These are phyloP conservation scores for Cephalopholis sonnerati DNA, from an alignment of 2,113 vertebrate species.

Conservation along the genomic window DNA sequence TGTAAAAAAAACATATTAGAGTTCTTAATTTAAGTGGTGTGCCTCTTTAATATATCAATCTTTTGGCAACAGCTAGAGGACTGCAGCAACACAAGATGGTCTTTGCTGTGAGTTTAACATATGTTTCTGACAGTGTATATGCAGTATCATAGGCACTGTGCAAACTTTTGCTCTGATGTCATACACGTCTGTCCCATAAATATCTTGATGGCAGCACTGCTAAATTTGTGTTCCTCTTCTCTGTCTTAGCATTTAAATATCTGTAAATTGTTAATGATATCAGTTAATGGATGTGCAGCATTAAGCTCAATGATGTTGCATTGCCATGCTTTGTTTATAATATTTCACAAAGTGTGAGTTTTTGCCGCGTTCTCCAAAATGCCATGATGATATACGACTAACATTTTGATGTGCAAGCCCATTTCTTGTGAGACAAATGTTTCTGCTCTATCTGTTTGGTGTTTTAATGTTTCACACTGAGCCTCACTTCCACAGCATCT, in stretches of 20 bases:
- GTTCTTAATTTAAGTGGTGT: too few species aligned
- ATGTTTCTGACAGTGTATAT: neutral
- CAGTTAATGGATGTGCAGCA: neutral
- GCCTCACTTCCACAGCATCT: neutral
- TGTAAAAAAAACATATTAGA: too few species aligned
- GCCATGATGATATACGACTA: conserved; percentile 14
- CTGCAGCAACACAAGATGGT: neutral
- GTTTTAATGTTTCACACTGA: conserved; percentile 28
- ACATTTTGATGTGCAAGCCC: conserved; percentile 20
- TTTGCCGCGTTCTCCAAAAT: conserved; percentile 7
- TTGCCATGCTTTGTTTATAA: conserved; percentile 1
- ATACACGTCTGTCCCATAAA: neutral
- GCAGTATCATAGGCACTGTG: neutral
- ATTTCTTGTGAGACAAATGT: conserved; percentile 10
- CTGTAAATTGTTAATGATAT: neutral
- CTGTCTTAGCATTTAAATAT: neutral
- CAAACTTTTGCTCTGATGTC: neutral
- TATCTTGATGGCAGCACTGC: neutral
- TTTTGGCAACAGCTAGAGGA: neutral
- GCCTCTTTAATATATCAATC: neutral
- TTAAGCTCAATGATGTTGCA: too few species aligned
- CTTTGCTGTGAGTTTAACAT: neutral
- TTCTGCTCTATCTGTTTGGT: conserved; percentile 5
- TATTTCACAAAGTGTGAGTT: conserved; percentile 2
- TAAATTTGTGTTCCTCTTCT: neutral